Evolutionary conservation across 1,140 invertebrate genomes (phyloP).

Genomic region (Paraescarpia echinospica): DNA sequence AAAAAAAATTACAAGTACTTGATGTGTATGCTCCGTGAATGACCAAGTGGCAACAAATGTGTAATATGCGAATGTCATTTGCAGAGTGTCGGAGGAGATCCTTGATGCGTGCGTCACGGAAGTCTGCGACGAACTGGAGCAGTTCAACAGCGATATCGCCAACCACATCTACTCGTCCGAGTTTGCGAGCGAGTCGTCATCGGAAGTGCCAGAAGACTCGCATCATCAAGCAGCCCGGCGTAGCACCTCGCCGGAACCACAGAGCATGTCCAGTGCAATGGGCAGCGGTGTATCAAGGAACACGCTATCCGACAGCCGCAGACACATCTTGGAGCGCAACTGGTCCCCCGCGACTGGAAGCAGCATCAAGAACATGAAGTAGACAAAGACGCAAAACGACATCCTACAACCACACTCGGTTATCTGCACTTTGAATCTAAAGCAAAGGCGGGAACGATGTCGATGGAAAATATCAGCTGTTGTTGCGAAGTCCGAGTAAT

Average conservation of each 20-base stretch:
- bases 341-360: neutral
- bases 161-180: neutral
- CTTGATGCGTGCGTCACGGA: neutral
- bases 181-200: neutral
- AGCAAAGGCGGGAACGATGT: neutral
- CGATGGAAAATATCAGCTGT: neutral
- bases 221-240: neutral
- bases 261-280: neutral
- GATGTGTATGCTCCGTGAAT: too few relatives aligned
- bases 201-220: neutral
- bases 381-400: neutral
- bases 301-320: neutral
- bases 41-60: too few relatives aligned
- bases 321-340: neutral
- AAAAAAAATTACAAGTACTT: too few relatives aligned
- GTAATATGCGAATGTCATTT: neutral
- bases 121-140: neutral
- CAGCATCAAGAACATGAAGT: neutral
- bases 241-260: neutral
- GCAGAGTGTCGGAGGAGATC: neutral
- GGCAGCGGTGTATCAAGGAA: neutral
- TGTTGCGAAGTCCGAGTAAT: neutral
- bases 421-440: neutral
- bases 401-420: neutral
- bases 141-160: neutral